phyloP scores from a whole-genome alignment of 2,797 vertebrate genomes.

The Pangasius sanitwongsei region DNA sequence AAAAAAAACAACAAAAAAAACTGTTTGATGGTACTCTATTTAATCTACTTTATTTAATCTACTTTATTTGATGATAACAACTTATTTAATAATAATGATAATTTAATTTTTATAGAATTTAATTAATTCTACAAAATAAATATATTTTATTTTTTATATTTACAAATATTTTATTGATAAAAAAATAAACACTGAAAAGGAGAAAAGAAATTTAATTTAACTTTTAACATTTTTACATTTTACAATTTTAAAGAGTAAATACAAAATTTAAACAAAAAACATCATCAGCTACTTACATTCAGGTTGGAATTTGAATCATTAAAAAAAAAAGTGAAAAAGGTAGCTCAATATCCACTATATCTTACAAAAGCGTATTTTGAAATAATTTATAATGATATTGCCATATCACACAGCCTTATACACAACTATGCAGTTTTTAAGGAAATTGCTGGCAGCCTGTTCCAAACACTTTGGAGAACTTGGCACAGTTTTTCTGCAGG shows the following conservation, averaged over 20 bases:
- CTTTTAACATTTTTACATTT: background rate
- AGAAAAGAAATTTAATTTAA: background rate
- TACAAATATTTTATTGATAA: too few relatives aligned
- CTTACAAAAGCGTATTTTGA: background rate
- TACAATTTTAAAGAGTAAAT: background rate
- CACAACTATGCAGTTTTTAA: background rate
- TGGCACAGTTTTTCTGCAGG: too few relatives aligned
- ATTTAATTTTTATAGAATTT: background rate
- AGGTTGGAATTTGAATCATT: background rate
- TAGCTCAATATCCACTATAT: too few relatives aligned
- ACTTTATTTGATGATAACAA: background rate
- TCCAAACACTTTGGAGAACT: too few relatives aligned
- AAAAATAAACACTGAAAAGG: background rate
- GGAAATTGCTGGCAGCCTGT: background rate
- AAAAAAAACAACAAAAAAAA: background rate
- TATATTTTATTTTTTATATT: too few relatives aligned
- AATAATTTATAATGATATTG: background rate
- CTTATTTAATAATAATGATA: background rate
- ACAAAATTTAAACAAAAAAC: background rate
- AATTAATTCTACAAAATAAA: too few relatives aligned
- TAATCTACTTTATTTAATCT: background rate
- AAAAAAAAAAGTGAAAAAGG: background rate
- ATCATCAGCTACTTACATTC: background rate
- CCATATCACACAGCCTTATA: background rate
- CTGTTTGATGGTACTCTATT: background rate